phyloP scores from a whole-genome alignment of 2,797 vertebrate species.

The Lindbergichthys nudifrons region DNA sequence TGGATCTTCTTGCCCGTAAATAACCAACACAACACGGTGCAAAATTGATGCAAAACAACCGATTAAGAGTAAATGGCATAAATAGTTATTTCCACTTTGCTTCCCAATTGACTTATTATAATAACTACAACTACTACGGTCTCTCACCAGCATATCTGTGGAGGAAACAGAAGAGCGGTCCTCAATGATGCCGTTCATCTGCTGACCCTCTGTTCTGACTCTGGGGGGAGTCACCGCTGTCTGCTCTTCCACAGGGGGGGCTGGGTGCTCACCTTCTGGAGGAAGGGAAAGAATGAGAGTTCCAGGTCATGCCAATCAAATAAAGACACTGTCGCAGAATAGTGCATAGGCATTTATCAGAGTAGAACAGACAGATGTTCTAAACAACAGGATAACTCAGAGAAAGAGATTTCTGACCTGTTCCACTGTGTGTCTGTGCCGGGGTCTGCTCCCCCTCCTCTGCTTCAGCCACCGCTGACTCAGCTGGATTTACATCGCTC shows the following conservation, averaged over 20 bases:
- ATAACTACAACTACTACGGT: not conserved
- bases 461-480: slow-evolving; percentile 33
- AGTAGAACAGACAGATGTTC: not conserved
- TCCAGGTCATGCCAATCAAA: not conserved
- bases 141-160: slow-evolving; percentile 92
- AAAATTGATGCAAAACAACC: too few relatives aligned
- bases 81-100: not conserved
- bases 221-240: slow-evolving; percentile 74
- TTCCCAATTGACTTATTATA: not conserved
- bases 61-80: too few relatives aligned
- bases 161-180: slow-evolving; percentile 94
- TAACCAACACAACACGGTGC: not conserved
- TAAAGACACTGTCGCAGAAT: not conserved
- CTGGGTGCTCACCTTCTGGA: slow-evolving; percentile 61
- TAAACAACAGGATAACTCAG: not conserved
- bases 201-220: slow-evolving; percentile 82
- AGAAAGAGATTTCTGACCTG: slow-evolving; percentile 43
- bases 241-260: slow-evolving; percentile 73
- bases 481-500: slow-evolving; percentile 39
- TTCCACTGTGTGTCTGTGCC: slow-evolving; percentile 18
- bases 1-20: too few relatives aligned
- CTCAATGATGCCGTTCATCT: slow-evolving; percentile 93
- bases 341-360: not conserved
- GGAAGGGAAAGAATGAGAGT: not conserved
- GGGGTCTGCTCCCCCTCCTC: slow-evolving; percentile 33